phyloP scores from a whole-genome alignment of 92 coral and sea anemone genomes.

The Porites rus region DNA sequence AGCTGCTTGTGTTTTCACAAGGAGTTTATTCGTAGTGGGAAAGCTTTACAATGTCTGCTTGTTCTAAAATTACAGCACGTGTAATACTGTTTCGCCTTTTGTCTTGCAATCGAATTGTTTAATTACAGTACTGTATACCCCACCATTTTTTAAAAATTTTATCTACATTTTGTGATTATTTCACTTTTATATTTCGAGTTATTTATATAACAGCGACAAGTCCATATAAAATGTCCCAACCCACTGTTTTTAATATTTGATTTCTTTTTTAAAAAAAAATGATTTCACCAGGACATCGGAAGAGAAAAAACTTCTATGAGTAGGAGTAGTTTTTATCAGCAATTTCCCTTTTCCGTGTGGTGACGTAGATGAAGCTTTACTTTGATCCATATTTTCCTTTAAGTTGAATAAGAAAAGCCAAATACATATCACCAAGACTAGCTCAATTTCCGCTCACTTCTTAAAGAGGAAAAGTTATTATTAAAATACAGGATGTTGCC shows the following conservation, averaged over 20 bases:
- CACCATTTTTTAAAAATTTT: neutral
- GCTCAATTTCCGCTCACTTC: slow-evolving; percentile 81
- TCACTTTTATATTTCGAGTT: neutral
- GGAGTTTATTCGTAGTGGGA: slow-evolving; percentile 3
- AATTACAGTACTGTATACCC: slow-evolving; percentile 10
- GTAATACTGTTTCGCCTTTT: neutral
- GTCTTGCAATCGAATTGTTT: slow-evolving; percentile 21
- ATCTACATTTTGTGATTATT: neutral
- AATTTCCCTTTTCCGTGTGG: slow-evolving; percentile 43
- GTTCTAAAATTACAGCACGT: slow-evolving; percentile 9
- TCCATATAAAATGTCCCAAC: slow-evolving; percentile 5
- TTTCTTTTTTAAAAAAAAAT: slow-evolving; percentile 11
- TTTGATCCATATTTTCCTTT: slow-evolving; percentile 67
- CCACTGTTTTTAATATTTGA: slow-evolving; percentile 16
- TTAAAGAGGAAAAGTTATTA: slow-evolving; percentile 62
- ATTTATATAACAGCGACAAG: neutral
- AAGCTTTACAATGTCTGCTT: slow-evolving; percentile 15
- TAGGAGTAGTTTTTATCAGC: slow-evolving; percentile 29
- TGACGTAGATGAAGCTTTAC: slow-evolving; percentile 51
- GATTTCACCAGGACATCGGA: slow-evolving; percentile 27
- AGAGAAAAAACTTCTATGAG: slow-evolving; percentile 23
- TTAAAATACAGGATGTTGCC: slow-evolving; percentile 83
- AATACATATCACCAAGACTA: slow-evolving; percentile 75
- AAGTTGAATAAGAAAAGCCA: slow-evolving; percentile 76
- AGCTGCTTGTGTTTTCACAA: slow-evolving; percentile 25